phyloP scores from a whole-genome alignment of 2,888 invertebrate genomes.

The Opisthograptis luteolata region DNA sequence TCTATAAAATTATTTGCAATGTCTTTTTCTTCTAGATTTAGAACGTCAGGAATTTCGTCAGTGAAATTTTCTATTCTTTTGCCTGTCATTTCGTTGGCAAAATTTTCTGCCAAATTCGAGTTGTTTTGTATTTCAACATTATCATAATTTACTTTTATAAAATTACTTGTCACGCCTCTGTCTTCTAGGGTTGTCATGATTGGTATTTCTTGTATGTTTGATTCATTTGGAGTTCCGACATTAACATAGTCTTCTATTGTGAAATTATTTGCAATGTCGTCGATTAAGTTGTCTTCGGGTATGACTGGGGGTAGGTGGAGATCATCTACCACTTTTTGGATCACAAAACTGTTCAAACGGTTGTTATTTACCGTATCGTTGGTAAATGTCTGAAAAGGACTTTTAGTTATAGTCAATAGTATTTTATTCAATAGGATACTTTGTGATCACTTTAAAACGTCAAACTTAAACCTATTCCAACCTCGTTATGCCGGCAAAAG shows the following conservation, averaged over 20 bases:
- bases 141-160: too few species aligned
- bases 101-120: background rate
- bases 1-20: background rate
- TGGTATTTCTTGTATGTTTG: too few species aligned
- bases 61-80: background rate
- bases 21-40: conserved; percentile 4
- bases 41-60: background rate
- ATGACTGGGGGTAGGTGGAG: conserved; percentile 17
- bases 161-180: too few species aligned
- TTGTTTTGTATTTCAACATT: background rate
- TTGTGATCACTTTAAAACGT: too few species aligned
- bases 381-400: conserved; percentile 28
- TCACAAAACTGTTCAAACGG: conserved; percentile 8
- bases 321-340: conserved; percentile 13
- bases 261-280: background rate
- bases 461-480: too few species aligned
- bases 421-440: too few species aligned
- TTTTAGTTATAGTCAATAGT: too few species aligned
- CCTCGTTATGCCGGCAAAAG: too few species aligned
- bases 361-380: background rate
- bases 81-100: background rate
- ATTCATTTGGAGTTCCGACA: too few species aligned
- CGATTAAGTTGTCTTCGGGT: background rate
- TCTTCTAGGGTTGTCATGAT: too few species aligned
- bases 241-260: background rate